These are phyloP conservation scores for Patiria pectinifera DNA, from an alignment of 53 echinoderm and acorn worm species.

Conservation along the genomic window DNA sequence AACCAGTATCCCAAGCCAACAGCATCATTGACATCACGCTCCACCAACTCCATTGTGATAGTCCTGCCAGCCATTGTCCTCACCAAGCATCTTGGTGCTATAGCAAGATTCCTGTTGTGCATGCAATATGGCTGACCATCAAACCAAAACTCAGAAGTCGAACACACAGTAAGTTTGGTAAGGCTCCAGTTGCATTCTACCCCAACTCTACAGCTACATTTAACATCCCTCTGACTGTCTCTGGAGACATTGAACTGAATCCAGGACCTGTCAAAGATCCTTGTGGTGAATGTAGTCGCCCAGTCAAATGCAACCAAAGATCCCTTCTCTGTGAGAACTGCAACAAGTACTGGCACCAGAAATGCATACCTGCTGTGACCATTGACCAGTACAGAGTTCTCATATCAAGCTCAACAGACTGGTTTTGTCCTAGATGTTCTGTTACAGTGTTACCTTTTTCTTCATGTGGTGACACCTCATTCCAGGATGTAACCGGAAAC, in stretches of 20 bases:
- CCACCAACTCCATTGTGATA: too few species aligned
- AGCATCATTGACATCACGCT: too few species aligned
- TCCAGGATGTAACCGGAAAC: too few species aligned
- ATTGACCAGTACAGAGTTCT: conserved; percentile 18
- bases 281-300: conserved; percentile 23
- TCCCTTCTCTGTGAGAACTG: conserved; percentile 42
- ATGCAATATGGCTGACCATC: too few species aligned
- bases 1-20: too few species aligned
- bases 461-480: too few species aligned
- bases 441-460: too few species aligned
- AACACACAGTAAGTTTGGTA: conserved; percentile 24
- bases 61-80: too few species aligned
- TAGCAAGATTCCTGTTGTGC: too few species aligned
- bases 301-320: conserved; percentile 53
- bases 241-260: conserved; percentile 42
- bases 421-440: too few species aligned
- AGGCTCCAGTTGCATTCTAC: conserved; percentile 13
- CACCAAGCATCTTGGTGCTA: too few species aligned
- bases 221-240: background rate
- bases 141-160: too few species aligned
- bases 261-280: conserved; percentile 38
- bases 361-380: conserved; percentile 9
- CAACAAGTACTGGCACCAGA: conserved; percentile 59
- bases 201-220: conserved; percentile 22
- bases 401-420: conserved; percentile 9